Evolutionary conservation across 2,888 invertebrate species (phyloP), one percentile per base, ranked within the genome.

Genomic region (Hoplodrina blanda): DNA sequence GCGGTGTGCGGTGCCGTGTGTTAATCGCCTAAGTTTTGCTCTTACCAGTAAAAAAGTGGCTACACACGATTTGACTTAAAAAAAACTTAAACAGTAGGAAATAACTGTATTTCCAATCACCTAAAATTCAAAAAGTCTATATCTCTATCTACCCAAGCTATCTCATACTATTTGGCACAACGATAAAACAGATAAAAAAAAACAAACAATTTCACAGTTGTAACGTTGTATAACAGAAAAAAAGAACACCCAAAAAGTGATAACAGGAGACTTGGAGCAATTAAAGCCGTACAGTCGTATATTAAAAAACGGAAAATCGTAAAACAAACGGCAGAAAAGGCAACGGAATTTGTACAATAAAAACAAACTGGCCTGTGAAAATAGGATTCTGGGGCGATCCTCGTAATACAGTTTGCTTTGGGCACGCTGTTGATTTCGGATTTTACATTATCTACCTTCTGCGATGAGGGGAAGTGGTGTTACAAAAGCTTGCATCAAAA

Each of bases 291-390:
- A 73, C 62, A 78, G 55, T 64, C 78, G 74, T 83, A 82, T 82
- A 78, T 75, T 75, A 79, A 79, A 78, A 78, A 80, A 82, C 80
- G 78, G 73, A 77, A 80, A 82, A 79, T 72, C 77, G 82, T 84
- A 70, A 80, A 84, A 73, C 80, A 80, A 82, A 77, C 68, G 71
- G 78, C 55, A 64, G 72, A 60, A 76, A 80, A 79, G 80, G 81
- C 80, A 82, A 79, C 72, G 80, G 81, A 82, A 81, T 84, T 83
- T 78, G 80, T 73, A 76, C 84, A 87, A 85, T 87, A 88, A 88
- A 86, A 85, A 85, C 85, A 85, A 86, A 86, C 78, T 85, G 79
- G 80, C 70, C 81, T 70, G 81, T 66, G 75, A 77, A 83, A 88
- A 86, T 84, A 81, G 82, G 81, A 84, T 84, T 76, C 77, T 60